A percentile compares a stretch with the other conserved stretches of the same genome.
phyloP scores from a whole-genome alignment of 2,888 invertebrate species.

The Osedax fenrisi region DNA sequence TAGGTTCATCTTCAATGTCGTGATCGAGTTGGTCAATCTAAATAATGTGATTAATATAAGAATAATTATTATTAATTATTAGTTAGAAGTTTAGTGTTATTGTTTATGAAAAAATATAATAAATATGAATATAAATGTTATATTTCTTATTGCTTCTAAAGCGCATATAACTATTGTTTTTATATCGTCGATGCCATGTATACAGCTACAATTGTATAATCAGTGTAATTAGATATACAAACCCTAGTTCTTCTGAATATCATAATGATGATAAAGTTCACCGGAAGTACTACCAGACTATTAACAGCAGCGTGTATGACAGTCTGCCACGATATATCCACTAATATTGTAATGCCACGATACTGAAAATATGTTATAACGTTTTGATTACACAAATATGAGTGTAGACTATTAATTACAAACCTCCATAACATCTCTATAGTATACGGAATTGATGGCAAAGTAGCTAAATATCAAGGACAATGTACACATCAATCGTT shows the following conservation, averaged over 20 bases:
- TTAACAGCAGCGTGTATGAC: conserved; percentile 43
- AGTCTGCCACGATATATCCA: conserved; percentile 45
- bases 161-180: too few relatives aligned
- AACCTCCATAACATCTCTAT: background rate
- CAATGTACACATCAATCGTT: conserved; percentile 46
- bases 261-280: conserved; percentile 41
- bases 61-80: too few relatives aligned
- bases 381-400: background rate
- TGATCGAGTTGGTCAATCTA: background rate
- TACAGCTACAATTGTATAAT: too few relatives aligned
- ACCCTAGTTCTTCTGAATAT: conserved; percentile 48
- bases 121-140: too few relatives aligned
- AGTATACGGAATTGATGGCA: too few relatives aligned
- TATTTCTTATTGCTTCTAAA: too few relatives aligned
- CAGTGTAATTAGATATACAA: too few relatives aligned
- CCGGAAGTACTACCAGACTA: conserved; percentile 42
- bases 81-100: too few relatives aligned
- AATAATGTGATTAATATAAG: background rate
- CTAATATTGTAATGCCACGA: conserved; percentile 46
- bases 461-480: conserved; percentile 44
- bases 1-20: background rate
- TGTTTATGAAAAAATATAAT: too few relatives aligned
- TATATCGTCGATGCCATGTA: too few relatives aligned
- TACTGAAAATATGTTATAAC: conserved; percentile 37
- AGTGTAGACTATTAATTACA: background rate